These are phyloP conservation scores for Drosophila algonquin DNA, from an alignment of 2,888 invertebrate genomes.

Conservation along the genomic window DNA sequence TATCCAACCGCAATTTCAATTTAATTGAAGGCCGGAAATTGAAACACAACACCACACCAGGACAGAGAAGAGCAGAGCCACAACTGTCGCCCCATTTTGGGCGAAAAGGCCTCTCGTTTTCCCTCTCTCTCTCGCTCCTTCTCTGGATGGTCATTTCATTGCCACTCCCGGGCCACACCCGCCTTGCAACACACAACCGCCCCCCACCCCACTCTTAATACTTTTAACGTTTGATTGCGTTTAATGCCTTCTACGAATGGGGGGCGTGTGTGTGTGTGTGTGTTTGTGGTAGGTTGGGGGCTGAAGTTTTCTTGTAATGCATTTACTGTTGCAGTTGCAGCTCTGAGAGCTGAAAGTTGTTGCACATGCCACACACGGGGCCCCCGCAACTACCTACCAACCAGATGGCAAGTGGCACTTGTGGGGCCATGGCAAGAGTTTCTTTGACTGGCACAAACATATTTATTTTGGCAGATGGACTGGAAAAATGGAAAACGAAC, in stretches of 20 bases:
- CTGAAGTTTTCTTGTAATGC: conserved; percentile 66
- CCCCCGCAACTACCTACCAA: not conserved
- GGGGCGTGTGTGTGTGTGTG: not conserved
- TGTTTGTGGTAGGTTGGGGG: conserved; percentile 34
- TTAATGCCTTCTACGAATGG: conserved; percentile 50
- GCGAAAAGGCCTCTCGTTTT: not conserved
- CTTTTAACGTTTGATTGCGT: conserved; percentile 71
- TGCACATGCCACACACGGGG: conserved; percentile 33
- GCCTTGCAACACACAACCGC: conserved; percentile 13
- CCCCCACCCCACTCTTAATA: conserved; percentile 54
- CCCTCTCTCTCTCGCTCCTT: not conserved
- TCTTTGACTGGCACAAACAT: conserved; percentile 60
- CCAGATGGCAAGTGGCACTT: conserved; percentile 41
- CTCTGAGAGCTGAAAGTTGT: conserved; percentile 41
- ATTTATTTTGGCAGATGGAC: conserved; percentile 80
- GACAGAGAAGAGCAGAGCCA: not conserved
- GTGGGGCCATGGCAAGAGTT: conserved; percentile 22
- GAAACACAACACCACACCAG: conserved; percentile 58
- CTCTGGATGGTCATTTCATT: conserved; percentile 27
- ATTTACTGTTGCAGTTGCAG: conserved; percentile 55
- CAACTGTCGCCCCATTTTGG: not conserved
- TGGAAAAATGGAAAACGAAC: conserved; percentile 64
- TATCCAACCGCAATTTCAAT: conserved; percentile 65
- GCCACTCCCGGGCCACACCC: conserved; percentile 20
- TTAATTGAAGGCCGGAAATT: conserved; percentile 75